Conservation (phyloP, 2,888 invertebrate genomes). For the Hanleya hanleyi region DNA sequence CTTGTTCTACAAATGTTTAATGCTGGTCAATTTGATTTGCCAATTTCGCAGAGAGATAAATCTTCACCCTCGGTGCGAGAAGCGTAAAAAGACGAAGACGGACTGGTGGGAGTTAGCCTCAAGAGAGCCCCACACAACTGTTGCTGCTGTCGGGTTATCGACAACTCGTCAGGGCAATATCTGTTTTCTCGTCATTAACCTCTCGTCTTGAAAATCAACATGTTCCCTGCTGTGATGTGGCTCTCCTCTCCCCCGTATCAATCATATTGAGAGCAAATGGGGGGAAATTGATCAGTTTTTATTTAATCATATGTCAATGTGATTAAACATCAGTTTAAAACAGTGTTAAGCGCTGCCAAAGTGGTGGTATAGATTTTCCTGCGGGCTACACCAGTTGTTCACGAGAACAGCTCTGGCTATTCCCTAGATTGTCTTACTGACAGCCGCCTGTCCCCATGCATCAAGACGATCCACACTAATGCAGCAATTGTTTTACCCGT, state of each 20-base stretch:
- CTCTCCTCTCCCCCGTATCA: too few relatives aligned
- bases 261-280: neutral
- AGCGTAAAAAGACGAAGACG: neutral
- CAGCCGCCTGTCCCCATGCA: too few relatives aligned
- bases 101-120: neutral
- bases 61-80: neutral
- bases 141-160: neutral
- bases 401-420: too few relatives aligned
- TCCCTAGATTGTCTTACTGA: too few relatives aligned
- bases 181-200: constrained; percentile 7
- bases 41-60: neutral
- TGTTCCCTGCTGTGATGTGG: too few relatives aligned
- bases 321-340: neutral
- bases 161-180: neutral
- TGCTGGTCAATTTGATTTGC: neutral
- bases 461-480: too few relatives aligned
- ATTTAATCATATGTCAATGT: constrained; percentile 4
- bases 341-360: neutral
- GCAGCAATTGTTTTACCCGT: too few relatives aligned
- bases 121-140: neutral
- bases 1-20: neutral
- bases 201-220: constrained; percentile 2
- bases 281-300: neutral
- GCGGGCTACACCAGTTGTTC: neutral
- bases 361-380: neutral